Evolutionary conservation across 2,888 invertebrate species (phyloP).

Genomic region (Erannis defoliaria): DNA sequence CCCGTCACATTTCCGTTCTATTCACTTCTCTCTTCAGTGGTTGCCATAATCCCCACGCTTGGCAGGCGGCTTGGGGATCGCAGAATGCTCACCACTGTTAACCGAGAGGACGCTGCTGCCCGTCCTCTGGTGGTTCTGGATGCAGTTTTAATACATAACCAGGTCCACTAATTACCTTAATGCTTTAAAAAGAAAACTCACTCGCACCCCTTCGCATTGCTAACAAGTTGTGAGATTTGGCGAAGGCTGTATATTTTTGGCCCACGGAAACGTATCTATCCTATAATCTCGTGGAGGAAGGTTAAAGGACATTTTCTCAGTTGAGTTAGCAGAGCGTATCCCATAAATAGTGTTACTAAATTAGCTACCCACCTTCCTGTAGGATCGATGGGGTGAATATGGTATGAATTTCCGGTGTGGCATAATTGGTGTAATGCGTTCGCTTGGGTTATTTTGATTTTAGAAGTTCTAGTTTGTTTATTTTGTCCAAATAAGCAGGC

Average conservation of each 20-base stretch:
- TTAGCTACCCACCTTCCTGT: constrained; percentile 29
- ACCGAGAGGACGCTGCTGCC: too few relatives aligned
- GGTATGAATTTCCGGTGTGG: constrained; percentile 20
- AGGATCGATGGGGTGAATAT: constrained; percentile 26
- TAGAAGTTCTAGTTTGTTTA: not conserved
- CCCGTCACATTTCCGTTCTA: too few relatives aligned
- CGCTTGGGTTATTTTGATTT: not conserved
- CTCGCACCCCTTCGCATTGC: too few relatives aligned
- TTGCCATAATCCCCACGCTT: too few relatives aligned
- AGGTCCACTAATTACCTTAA: too few relatives aligned
- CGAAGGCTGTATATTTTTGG: not conserved
- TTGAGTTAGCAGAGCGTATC: constrained; percentile 33
- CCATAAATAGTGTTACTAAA: constrained; percentile 40
- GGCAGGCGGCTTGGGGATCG: too few relatives aligned
- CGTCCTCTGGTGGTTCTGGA: too few relatives aligned
- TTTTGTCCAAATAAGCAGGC: not conserved
- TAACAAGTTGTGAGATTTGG: too few relatives aligned
- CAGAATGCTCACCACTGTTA: too few relatives aligned
- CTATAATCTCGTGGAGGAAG: constrained; percentile 7
- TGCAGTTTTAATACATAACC: too few relatives aligned
- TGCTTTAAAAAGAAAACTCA: too few relatives aligned
- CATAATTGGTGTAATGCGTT: constrained; percentile 10
- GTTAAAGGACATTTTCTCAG: constrained; percentile 38
- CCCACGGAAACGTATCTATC: not conserved
- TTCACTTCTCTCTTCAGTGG: too few relatives aligned